phyloP scores from a whole-genome alignment of 2,888 invertebrate genomes.

The Drosophila niveifrons region DNA sequence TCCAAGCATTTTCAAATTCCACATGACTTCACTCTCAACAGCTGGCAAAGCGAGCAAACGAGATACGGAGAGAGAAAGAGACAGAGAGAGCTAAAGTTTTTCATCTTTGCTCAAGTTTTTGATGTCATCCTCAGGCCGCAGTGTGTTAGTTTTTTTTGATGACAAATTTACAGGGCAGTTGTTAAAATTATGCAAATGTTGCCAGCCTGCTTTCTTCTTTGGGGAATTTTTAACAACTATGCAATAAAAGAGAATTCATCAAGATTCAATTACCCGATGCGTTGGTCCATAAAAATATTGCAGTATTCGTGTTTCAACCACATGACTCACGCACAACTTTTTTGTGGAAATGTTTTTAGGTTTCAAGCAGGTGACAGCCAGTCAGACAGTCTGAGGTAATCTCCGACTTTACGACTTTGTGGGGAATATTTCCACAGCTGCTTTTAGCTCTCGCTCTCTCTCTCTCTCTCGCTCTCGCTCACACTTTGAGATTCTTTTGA shows the following conservation, averaged over 20 bases:
- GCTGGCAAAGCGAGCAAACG: constrained; percentile 38
- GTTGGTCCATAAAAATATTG: constrained; percentile 40
- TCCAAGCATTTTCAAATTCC: constrained; percentile 37
- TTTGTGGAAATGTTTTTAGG: constrained; percentile 19
- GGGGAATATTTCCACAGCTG: not conserved
- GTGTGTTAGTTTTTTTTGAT: constrained; percentile 44
- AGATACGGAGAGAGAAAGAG: too few species aligned
- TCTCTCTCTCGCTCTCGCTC: not conserved
- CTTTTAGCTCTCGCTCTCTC: constrained; percentile 3
- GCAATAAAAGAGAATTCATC: constrained; percentile 67
- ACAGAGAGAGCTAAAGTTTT: constrained; percentile 46
- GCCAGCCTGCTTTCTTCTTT: constrained; percentile 19
- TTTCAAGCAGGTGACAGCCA: constrained; percentile 46
- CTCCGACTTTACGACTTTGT: constrained; percentile 40
- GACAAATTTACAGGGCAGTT: constrained; percentile 59
- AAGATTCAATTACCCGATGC: constrained; percentile 71
- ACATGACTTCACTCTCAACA: constrained; percentile 62
- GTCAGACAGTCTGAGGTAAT: constrained; percentile 8
- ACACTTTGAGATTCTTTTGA: constrained; percentile 2
- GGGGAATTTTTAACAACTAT: constrained; percentile 61
- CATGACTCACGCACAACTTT: constrained; percentile 12
- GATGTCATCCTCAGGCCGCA: constrained; percentile 53
- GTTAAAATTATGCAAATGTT: constrained; percentile 68
- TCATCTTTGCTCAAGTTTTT: constrained; percentile 39
- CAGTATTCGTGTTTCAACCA: constrained; percentile 31